Conservation (phyloP, 2,113 vertebrate species). For the Oxyura jamaicensis region DNA sequence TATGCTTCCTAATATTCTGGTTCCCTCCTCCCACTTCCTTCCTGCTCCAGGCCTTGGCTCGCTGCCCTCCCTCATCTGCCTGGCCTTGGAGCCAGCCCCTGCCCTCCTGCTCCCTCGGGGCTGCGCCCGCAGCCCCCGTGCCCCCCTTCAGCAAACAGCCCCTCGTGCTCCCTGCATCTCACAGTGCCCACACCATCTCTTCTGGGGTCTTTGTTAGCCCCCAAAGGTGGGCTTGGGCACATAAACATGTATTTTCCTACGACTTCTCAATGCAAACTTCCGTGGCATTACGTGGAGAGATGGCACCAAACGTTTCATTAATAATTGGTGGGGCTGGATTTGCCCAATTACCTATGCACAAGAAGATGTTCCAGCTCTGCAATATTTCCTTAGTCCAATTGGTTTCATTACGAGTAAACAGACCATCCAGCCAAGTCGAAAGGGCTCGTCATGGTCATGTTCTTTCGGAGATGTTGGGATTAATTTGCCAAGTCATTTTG, state of each 20-base stretch:
- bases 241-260: accelerated
- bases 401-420: not conserved
- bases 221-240: not conserved
- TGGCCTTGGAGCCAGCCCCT: not conserved
- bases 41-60: not conserved
- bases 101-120: not conserved
- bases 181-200: too few relatives aligned
- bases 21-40: not conserved
- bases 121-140: not conserved
- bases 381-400: not conserved
- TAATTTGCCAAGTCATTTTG: slow-evolving; percentile 3
- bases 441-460: not conserved
- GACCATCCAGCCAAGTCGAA: not conserved
- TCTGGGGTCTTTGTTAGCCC: not conserved
- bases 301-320: not conserved
- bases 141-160: not conserved
- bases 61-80: not conserved
- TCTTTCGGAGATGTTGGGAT: slow-evolving; percentile 13
- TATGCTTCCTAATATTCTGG: not conserved
- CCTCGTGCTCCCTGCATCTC: accelerated
- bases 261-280: not conserved
- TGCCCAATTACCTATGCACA: not conserved
- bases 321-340: not conserved
- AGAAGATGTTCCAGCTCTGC: not conserved
- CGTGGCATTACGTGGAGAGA: accelerated